Evolutionary conservation across 2,113 vertebrate genomes (phyloP), one percentile per base, ranked within the genome.

Genomic region (Rhinoptilus africanus): DNA sequence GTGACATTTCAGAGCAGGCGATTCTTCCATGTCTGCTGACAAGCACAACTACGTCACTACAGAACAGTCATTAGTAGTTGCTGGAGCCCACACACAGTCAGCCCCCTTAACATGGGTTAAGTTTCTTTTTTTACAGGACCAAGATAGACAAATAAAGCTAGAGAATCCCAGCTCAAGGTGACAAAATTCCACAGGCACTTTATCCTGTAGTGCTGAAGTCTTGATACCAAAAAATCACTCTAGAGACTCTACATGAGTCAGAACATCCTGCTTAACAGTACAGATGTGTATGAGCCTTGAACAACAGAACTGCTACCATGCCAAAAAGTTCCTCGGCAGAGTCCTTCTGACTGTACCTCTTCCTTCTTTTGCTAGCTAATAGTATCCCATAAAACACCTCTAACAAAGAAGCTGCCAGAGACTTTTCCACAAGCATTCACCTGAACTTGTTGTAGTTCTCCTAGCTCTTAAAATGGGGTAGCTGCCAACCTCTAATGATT

Each of bases 401-500:
- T 10, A 32, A 20, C 41, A 62, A 21, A 69, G 35, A 15, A 24
- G 9, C 16, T 60, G 41, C 60, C 39, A 85, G 7, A 63, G 17
- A 43, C 17, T 9, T 7, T 66, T 84, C 43, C 80, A 78, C 43
- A 18, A 78, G 71, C 43, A 81, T 84, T 96, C 93, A 99, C 99
- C 99, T 97, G 99, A 99, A 98, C 95, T 99, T 87, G 99, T 99
- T 4, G 99, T 98, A 12, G 99, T 99, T 92, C 99, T 99, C 56
- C 99, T 98, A 32, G 99, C 99, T 92, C 99, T 98, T 76, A 99
- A 97, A 97, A 99, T 99, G 2, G 99, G 99, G 98, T 99, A 99
- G 97, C 99, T 99, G 97, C 99, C 99, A 97, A 99, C 99, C 98
- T 99, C 99, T 50, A 99, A 98, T 63, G 99, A 99, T 95, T 99